Percentiles rank a stretch among this genome's conserved stretches.
Evolutionary conservation across 30 jellyfish, hydroid and myxozoan species (phyloP).

Genomic region (Hydra vulgaris): DNA sequence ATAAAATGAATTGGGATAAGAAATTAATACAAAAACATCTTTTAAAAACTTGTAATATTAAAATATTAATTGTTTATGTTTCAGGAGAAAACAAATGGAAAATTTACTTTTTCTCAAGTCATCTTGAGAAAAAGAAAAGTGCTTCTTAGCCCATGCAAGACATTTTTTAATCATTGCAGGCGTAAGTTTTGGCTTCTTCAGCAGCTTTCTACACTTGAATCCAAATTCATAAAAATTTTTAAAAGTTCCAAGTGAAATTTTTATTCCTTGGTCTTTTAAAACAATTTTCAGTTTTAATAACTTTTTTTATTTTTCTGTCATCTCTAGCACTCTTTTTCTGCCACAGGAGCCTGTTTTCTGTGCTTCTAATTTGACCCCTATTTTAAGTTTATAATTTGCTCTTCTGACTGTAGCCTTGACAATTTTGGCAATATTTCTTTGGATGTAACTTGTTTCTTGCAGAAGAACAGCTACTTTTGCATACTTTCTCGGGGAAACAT

Average conservation of each 20-base stretch:
- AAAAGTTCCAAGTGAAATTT: not conserved
- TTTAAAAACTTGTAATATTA: too few species aligned
- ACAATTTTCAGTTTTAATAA: not conserved
- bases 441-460: not conserved
- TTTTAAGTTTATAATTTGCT: not conserved
- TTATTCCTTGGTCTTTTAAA: not conserved
- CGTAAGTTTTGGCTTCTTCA: not conserved
- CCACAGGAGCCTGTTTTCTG: not conserved
- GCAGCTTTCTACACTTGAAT: not conserved
- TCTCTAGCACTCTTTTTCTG: not conserved
- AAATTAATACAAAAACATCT: too few species aligned
- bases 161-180: not conserved
- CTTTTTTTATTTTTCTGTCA: not conserved
- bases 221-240: not conserved
- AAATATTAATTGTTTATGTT: too few species aligned
- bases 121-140: not conserved
- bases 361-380: not conserved
- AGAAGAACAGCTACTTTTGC: not conserved
- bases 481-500: not conserved
- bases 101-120: too few species aligned
- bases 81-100: too few species aligned
- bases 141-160: not conserved
- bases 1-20: not conserved
- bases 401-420: not conserved
- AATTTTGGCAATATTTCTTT: not conserved